Evolutionary conservation across 2,797 vertebrate species (phyloP), one percentile per base, ranked within the genome.

Genomic region (Enteromius viviparus): DNA sequence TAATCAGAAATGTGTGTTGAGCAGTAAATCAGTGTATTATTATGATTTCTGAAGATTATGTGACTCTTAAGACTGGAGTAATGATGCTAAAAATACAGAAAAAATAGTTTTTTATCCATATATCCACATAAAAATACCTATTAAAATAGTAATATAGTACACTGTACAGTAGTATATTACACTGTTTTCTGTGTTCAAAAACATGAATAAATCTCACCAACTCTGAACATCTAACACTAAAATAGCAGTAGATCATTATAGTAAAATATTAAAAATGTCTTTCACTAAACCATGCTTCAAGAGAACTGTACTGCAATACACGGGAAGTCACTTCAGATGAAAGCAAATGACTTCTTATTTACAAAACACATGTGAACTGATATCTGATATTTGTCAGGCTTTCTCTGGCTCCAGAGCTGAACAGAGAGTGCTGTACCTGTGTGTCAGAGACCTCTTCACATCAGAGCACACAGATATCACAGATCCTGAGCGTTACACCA

Each of bases 361-460:
- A 23, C 26, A 34, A 34, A 17, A 49, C 45, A 29, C 49, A 60
- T 0, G 10, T 12, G n/a, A 60, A 60, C 9, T 14, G 14, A n/a
- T 11, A 26, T 60, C 6, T 14, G 55, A 12, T 60, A 2, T 60
- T 14, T 26, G 6, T 15, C 1, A 14, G 23, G 26, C 11, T 14
- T 11, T 14, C n/a, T 2, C 26, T 60, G 0, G 4, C 6, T 14
- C 1, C 58, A 26, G 58, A 26, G 58, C 58, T 26, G 55, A 60
- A n/a, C 55, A 53, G 51, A 53, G 2, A 37, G 74, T 70, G 77
- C 53, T 76, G 42, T 51, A 80, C 45, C 32, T 55, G 84, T 64
- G n/a, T n/a, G n/a, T 62, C 49, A 76, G 34, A 86, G 82, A 84
- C 85, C 84, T 84, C 83, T 84, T 87, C 29, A 86, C 51, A 87